Percentiles rank a stretch among this genome's conserved stretches.
phyloP scores from a whole-genome alignment of 2,888 invertebrate species.

The Vanessa cardui region DNA sequence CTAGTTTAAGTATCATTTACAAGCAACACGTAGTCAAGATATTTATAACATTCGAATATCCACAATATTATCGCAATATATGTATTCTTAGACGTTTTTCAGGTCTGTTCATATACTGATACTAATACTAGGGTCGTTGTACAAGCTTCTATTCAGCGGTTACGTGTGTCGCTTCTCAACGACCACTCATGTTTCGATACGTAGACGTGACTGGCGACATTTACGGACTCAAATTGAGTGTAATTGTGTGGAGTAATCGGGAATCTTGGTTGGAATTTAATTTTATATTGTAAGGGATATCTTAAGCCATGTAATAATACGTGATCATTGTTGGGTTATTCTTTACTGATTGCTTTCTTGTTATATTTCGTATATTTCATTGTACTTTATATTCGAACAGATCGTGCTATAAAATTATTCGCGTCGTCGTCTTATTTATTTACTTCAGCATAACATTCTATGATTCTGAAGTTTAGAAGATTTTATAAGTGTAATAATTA shows the following conservation, averaged over 20 bases:
- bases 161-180: conserved; percentile 25
- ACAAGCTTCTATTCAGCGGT: conserved; percentile 10
- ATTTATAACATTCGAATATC: background rate
- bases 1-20: too few relatives aligned
- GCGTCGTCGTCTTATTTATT: too few relatives aligned
- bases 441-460: too few relatives aligned
- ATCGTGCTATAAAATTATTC: too few relatives aligned
- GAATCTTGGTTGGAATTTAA: background rate
- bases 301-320: background rate
- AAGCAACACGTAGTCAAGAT: too few relatives aligned
- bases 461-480: too few relatives aligned
- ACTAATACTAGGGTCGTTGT: conserved; percentile 1
- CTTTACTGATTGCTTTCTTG: too few relatives aligned
- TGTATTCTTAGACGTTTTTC: background rate
- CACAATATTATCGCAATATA: background rate
- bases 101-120: conserved; percentile 2
- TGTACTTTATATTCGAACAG: too few relatives aligned
- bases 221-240: conserved; percentile 3
- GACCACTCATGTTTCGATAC: conserved; percentile 14
- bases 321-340: too few relatives aligned
- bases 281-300: background rate
- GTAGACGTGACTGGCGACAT: conserved; percentile 10
- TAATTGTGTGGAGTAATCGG: conserved; percentile 11
- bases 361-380: too few relatives aligned
- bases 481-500: too few relatives aligned